Evolutionary conservation across 2,113 vertebrate species (phyloP).

Genomic region (Pristiophorus japonicus): DNA sequence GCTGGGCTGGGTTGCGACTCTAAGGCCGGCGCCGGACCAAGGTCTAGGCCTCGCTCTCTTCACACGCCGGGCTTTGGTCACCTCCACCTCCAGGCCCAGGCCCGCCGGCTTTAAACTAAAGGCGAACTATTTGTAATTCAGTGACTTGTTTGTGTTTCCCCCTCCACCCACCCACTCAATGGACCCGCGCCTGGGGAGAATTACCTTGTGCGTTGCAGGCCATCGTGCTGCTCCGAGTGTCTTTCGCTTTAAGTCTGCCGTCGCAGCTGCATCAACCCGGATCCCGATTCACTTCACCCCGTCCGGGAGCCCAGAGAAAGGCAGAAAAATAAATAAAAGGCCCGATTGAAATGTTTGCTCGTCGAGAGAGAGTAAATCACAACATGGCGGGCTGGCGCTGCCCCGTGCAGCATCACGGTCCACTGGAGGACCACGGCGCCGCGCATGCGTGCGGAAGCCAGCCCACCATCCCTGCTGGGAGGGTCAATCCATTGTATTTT

Average conservation of each 20-base stretch:
- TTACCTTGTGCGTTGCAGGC: conserved; percentile 31
- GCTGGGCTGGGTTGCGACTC: not conserved
- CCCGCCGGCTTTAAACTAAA: not conserved
- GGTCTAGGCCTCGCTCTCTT: not conserved
- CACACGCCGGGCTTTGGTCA: too few relatives aligned
- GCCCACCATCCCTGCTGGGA: not conserved
- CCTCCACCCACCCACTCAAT: too few relatives aligned
- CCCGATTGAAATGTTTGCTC: not conserved
- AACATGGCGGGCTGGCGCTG: conserved; percentile 8
- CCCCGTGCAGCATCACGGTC: not conserved
- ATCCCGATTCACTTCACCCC: not conserved
- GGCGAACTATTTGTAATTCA: not conserved
- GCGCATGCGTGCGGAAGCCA: not conserved
- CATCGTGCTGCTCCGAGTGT: not conserved
- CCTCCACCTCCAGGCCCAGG: not conserved
- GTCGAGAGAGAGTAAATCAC: not conserved
- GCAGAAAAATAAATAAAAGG: not conserved
- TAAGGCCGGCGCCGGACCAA: not conserved
- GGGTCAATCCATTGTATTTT: too few relatives aligned
- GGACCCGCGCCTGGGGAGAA: not conserved
- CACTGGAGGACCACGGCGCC: not conserved
- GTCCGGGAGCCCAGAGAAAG: not conserved
- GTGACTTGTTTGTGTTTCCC: too few relatives aligned
- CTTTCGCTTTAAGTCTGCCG: not conserved
- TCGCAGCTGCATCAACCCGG: not conserved